Evolutionary conservation across 2,113 vertebrate genomes (phyloP).

Genomic region (Silurus glanis): DNA sequence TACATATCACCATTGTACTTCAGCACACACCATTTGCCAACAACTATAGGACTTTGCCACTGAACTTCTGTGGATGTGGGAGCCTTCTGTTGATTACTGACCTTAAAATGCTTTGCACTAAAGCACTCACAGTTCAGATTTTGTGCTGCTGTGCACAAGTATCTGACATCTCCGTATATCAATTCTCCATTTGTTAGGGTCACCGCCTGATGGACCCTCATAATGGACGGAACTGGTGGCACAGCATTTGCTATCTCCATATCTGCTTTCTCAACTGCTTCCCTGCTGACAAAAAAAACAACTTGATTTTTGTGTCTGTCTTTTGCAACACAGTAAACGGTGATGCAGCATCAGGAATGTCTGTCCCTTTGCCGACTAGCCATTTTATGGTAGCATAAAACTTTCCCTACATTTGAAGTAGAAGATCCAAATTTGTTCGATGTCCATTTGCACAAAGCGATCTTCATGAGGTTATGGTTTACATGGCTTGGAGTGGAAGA

Average conservation of each 20-base stretch:
- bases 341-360: slow-evolving; percentile 16
- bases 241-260: background rate
- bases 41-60: background rate
- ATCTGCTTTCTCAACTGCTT: slow-evolving; percentile 15
- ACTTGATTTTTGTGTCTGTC: background rate
- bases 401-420: too few species aligned
- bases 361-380: background rate
- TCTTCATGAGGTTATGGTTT: too few species aligned
- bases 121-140: slow-evolving; percentile 25
- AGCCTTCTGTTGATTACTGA: background rate
- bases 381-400: too few species aligned
- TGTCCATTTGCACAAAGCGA: too few species aligned
- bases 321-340: slow-evolving; percentile 7
- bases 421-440: too few species aligned
- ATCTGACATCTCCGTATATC: slow-evolving; percentile 38
- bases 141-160: slow-evolving; percentile 28
- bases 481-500: too few species aligned
- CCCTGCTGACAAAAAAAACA: slow-evolving; percentile 12
- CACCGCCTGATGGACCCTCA: too few species aligned
- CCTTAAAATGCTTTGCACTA: slow-evolving; percentile 12
- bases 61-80: background rate
- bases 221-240: too few species aligned
- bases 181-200: slow-evolving; percentile 22
- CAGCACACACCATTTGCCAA: background rate
- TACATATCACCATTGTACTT: background rate